phyloP scores from a whole-genome alignment of 2,888 invertebrate species.

The Campopleginae sp. region DNA sequence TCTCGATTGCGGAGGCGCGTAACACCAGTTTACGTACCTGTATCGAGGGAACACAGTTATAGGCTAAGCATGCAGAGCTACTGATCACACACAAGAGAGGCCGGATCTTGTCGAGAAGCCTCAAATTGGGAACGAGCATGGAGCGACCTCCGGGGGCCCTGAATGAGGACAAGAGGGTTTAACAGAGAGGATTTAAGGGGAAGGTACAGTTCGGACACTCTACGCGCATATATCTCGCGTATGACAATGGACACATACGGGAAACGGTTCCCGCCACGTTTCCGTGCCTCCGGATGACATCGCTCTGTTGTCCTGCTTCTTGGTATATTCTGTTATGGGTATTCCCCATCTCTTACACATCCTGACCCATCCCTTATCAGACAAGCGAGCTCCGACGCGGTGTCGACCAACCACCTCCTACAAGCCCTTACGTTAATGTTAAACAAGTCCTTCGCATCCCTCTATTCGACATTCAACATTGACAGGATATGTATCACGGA shows the following conservation, averaged over 20 bases:
- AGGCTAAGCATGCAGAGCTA: not conserved
- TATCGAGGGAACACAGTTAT: slow-evolving; percentile 24
- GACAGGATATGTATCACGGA: slow-evolving; percentile 42
- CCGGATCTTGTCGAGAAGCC: slow-evolving; percentile 63
- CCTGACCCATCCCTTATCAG: slow-evolving; percentile 58
- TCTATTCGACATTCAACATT: slow-evolving; percentile 29
- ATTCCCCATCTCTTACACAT: slow-evolving; percentile 41
- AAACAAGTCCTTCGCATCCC: slow-evolving; percentile 36
- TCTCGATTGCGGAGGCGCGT: slow-evolving; percentile 37
- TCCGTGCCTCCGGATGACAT: slow-evolving; percentile 48
- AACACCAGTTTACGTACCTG: slow-evolving; percentile 30
- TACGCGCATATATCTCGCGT: slow-evolving; percentile 30
- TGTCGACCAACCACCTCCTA: slow-evolving; percentile 6
- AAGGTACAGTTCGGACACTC: slow-evolving; percentile 35
- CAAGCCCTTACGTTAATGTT: slow-evolving; percentile 32
- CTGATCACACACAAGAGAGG: slow-evolving; percentile 33
- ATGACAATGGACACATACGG: slow-evolving; percentile 68
- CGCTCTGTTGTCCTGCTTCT: slow-evolving; percentile 27
- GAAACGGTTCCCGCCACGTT: slow-evolving; percentile 61
- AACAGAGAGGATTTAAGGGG: slow-evolving; percentile 27
- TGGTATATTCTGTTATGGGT: slow-evolving; percentile 41
- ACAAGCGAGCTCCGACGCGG: slow-evolving; percentile 17
- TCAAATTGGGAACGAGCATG: slow-evolving; percentile 66
- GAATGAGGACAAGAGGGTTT: slow-evolving; percentile 52
- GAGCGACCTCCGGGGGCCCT: slow-evolving; percentile 46